A percentile compares a stretch with the other conserved stretches of the same genome.
Conservation (phyloP, 1,140 invertebrate genomes). For the Lasaia peninsularis region DNA sequence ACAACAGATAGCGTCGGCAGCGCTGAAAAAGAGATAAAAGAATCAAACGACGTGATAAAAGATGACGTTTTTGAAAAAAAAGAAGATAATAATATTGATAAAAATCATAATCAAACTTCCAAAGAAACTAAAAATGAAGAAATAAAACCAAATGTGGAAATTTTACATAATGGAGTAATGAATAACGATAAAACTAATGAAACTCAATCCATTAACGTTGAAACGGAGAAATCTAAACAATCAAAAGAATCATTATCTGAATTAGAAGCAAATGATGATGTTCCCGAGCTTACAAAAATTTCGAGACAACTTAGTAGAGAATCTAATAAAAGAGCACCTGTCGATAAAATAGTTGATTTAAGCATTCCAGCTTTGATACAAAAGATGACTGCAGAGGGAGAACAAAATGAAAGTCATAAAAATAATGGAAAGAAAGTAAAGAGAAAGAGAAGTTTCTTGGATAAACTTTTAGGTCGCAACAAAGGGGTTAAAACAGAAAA, state of each 20-base stretch:
- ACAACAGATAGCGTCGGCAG: constrained; percentile 43
- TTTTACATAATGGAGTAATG: constrained; percentile 45
- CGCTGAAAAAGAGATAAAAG: constrained; percentile 39
- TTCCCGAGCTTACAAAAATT: constrained; percentile 52
- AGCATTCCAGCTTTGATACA: constrained; percentile 63
- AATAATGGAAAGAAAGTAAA: constrained; percentile 57
- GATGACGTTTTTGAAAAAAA: constrained; percentile 62
- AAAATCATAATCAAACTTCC: constrained; percentile 2
- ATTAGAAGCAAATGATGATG: constrained; percentile 57
- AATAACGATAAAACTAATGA: constrained; percentile 22
- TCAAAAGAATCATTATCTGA: constrained; percentile 48
- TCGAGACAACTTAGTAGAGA: constrained; percentile 52
- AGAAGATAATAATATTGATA: constrained; percentile 26
- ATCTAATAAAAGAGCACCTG: constrained; percentile 37
- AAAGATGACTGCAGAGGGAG: constrained; percentile 59
- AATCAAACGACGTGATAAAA: constrained; percentile 30
- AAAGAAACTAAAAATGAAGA: constrained; percentile 22
- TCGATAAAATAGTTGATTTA: constrained; percentile 47
- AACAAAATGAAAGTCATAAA: constrained; percentile 46
- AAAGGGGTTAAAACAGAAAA: constrained; percentile 50
- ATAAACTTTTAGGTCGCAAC: constrained; percentile 65
- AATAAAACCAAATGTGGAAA: constrained; percentile 33
- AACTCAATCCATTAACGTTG: constrained; percentile 20
- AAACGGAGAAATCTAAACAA: constrained; percentile 32
- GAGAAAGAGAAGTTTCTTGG: constrained; percentile 66